Percentiles rank a stretch among this genome's conserved stretches.
Conservation (phyloP, 2,888 invertebrate genomes). For the Cheilosia variabilis region DNA sequence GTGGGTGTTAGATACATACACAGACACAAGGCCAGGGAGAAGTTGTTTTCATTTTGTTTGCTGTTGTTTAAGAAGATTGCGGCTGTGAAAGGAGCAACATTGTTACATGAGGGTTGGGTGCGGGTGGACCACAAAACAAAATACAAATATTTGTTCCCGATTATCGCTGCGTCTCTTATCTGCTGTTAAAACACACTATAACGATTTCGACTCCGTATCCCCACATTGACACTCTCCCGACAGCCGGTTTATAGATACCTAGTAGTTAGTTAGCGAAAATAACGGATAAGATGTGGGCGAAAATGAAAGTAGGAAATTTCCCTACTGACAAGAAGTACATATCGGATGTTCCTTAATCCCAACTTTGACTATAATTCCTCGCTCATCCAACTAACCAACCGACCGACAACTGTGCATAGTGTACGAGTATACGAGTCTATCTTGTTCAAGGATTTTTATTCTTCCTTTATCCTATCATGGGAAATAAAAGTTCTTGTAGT, state of each 20-base stretch:
- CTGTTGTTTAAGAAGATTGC: not conserved
- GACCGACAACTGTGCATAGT: constrained; percentile 30
- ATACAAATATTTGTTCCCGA: constrained; percentile 31
- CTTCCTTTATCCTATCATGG: constrained; percentile 53
- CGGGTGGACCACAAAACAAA: not conserved
- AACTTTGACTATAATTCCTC: constrained; percentile 52
- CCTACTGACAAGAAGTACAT: constrained; percentile 49
- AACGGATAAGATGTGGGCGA: constrained; percentile 57
- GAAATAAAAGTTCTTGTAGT: constrained; percentile 73
- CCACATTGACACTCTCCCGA: constrained; percentile 10
- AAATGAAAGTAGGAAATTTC: constrained; percentile 65
- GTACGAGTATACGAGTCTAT: not conserved
- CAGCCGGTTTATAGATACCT: constrained; percentile 4
- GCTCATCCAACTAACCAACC: constrained; percentile 49
- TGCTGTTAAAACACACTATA: constrained; percentile 34
- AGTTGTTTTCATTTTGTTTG: constrained; percentile 28
- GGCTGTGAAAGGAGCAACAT: constrained; percentile 2
- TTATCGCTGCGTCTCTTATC: constrained; percentile 35
- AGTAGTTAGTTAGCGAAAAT: constrained; percentile 69
- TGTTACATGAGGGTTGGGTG: not conserved
- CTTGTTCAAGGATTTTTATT: constrained; percentile 14
- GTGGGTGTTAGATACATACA: constrained; percentile 32
- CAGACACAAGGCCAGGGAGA: constrained; percentile 24
- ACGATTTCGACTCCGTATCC: constrained; percentile 4
- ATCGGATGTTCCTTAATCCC: constrained; percentile 68